Base-by-base conservation (phyloP, 2,797 vertebrate species). In the Nyctalus aviator region DNA sequence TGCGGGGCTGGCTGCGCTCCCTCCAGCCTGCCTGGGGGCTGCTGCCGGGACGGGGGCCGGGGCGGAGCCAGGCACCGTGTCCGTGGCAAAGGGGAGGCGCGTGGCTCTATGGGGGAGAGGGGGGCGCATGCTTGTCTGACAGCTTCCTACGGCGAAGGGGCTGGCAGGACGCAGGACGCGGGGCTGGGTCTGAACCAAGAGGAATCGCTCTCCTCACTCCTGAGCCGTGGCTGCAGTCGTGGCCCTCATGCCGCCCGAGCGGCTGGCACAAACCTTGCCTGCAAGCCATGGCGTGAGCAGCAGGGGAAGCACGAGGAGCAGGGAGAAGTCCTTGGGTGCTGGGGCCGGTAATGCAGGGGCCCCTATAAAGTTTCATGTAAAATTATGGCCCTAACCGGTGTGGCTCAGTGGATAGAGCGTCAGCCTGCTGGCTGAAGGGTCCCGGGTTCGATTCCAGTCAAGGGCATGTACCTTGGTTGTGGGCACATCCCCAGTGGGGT, bases 1-100 rank as follows among this genome's bases (percentile, higher is more conserved):
- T 88, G 27, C 30, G 25, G 69, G 85, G 68, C 82, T 78, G 95
- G 68, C 27, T 96, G 64, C 12, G 59, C 21, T 86, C 92, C 94
- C 89, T 75, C 25, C 48, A 59, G 96, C 41, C 53, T 0, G 0
- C 3, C 25, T 14, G 25, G 57, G 55, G 12, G 57, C 27, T 17
- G 15, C 79, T 71, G 89, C 44, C 27, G 20, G 64, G 94, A 4
- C 41, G 94, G 69, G 11, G 20, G 72, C 41, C 90, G 1, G 68
- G 8, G 41, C 2, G 3, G 1, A 41, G 10, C 5, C 13, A 44
- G 50, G 14, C 2, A 41, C 11, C 59, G 44, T 84, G 64, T 89
- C 66, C 62, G 59, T 32, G 1, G 41, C 35, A 41, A 21, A 13
- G 77, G 64, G 9, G 46, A 83, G 57, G 75, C 57, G 27, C 2